A percentile compares a stretch with the other conserved stretches of the same genome.
These are phyloP conservation scores for Rousettus leschenaultii DNA, from an alignment of 2,113 vertebrate genomes.

Conservation along the genomic window DNA sequence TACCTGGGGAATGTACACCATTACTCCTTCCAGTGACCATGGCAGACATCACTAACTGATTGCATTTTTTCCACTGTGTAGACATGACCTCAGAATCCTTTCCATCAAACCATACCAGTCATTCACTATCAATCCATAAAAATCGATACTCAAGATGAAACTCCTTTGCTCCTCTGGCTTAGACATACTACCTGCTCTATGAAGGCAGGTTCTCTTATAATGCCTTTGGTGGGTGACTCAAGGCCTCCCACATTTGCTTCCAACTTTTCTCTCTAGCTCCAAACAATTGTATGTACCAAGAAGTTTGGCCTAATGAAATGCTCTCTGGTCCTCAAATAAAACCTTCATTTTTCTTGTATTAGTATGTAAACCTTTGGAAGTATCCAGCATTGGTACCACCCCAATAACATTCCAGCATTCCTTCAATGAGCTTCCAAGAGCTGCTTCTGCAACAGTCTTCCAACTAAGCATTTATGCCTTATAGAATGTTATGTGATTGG, in stretches of 20 bases:
- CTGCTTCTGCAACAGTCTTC: not conserved
- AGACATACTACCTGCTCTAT: not conserved
- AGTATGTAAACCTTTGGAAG: not conserved
- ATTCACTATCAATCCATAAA: not conserved
- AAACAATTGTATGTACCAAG: not conserved
- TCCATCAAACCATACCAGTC: not conserved
- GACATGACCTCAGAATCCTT: not conserved
- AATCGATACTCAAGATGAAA: not conserved
- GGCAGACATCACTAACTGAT: not conserved
- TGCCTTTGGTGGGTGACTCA: not conserved
- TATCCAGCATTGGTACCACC: not conserved
- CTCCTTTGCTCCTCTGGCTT: not conserved
- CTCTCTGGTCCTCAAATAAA: not conserved
- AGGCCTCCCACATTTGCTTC: not conserved
- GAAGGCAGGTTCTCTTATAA: not conserved
- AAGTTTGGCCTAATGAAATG: not conserved
- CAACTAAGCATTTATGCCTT: not conserved
- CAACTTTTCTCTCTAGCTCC: not conserved
- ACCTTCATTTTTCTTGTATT: not conserved
- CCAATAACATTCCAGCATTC: not conserved
- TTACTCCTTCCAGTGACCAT: not conserved
- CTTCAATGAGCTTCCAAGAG: not conserved
- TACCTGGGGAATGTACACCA: not conserved
- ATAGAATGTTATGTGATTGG: not conserved
- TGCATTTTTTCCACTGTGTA: not conserved